Evolutionary conservation across 1,140 invertebrate genomes (phyloP), one percentile per base, ranked within the genome.

Genomic region (Acromyrmex charruanus): DNA sequence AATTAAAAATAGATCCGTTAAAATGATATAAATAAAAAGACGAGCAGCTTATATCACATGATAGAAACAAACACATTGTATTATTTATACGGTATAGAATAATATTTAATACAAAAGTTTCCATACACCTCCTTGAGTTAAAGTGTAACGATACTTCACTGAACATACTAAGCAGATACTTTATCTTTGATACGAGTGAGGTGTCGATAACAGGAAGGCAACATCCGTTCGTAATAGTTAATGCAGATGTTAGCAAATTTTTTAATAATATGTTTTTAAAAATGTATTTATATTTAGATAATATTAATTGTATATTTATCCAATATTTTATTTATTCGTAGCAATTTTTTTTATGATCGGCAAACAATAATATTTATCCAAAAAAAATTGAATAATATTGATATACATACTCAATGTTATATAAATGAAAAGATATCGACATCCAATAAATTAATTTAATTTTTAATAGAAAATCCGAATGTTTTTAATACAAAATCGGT

Each of bases 171-270:
- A 81, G 7, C 31, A 63, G 39, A 77, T 77, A 71, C n/a, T 81
- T 81, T 71, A 81, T 81, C 65, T 81, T 71, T 28, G 65, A 80
- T 55, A 80, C 49, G 28, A 71, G 31, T 31, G 31, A 71, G 14
- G 31, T 71, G 77, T 81, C 77, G 77, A 81, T 81, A 81, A 71
- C 51, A 71, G 65, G 16, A 81, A 71, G 65, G 18, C 28, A 80
- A 80, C 49, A 69, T 55, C 7, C 44, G 5, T 55, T 55, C 14
- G 10, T 71, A 55, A 71, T 9, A 12, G 31, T 71, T 31, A 58
- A 81, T 71, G 69, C 2, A 81, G 7, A 44, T 18, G 77, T 81
- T 81, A 65, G 18, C 31, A 55, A 39, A 9, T 71, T 55, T 58
- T 69, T 28, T n/a, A 53, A 68, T 53, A 53, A 68, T 39, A 65